Conservation (phyloP, 2,113 vertebrate genomes). For the Fulica atra region DNA sequence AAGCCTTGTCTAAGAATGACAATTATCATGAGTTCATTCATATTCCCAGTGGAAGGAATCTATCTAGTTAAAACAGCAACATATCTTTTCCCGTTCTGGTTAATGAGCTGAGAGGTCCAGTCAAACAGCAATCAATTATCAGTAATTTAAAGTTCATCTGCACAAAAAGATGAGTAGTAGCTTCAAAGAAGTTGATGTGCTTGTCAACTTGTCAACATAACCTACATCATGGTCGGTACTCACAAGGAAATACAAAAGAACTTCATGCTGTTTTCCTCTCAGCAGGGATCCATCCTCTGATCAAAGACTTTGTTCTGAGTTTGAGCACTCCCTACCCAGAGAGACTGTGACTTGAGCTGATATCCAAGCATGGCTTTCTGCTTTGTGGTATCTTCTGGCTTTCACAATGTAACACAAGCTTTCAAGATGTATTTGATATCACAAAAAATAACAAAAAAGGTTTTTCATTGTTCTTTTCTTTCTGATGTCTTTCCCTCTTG, state of each 20-base stretch:
- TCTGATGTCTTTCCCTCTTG: not conserved
- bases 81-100: not conserved
- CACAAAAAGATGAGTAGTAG: not conserved
- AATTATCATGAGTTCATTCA: not conserved
- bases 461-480: not conserved
- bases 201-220: not conserved
- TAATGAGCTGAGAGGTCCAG: not conserved
- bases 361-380: not conserved
- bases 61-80: not conserved
- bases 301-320: not conserved
- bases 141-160: not conserved
- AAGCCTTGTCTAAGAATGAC: not conserved
- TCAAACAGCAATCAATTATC: not conserved
- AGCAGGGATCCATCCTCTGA: not conserved
- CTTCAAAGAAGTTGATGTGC: not conserved
- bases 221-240: not conserved
- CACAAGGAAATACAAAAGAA: not conserved
- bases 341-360: not conserved
- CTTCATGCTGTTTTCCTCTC: not conserved
- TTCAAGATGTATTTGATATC: not conserved
- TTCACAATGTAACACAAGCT: not conserved
- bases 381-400: not conserved
- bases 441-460: not conserved
- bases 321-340: not conserved
- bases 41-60: constrained; percentile 9